Conservation (phyloP, 1,140 invertebrate genomes). For the Pantala flavescens region DNA sequence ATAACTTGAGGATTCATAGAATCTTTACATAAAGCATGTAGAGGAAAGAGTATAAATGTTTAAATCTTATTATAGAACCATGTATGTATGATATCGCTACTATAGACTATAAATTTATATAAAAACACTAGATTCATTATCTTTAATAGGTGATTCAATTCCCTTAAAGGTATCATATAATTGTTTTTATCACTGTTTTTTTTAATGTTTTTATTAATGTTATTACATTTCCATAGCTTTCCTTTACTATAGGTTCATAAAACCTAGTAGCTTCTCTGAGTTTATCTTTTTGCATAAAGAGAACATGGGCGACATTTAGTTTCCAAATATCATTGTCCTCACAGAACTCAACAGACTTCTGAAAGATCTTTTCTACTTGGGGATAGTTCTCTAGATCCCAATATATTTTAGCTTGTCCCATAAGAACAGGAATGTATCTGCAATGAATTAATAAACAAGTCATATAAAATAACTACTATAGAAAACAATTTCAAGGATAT, state of each 20-base stretch:
- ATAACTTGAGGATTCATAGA: no score
- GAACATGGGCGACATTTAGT: conserved; percentile 93
- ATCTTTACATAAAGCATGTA: no score
- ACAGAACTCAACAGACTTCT: conserved; percentile 96
- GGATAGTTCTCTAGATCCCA: conserved; percentile 96
- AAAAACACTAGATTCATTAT: no score
- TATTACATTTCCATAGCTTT: conserved; percentile 85
- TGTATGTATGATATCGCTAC: no score
- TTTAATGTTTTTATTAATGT: no score
- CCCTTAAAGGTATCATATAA: no score
- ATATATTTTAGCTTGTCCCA: conserved; percentile 98
- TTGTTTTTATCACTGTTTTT: no score
- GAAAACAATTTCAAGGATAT: conserved; percentile 12
- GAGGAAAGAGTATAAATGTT: no score
- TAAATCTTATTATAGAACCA: no score
- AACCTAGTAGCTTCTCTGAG: conserved; percentile 97
- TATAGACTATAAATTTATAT: no score
- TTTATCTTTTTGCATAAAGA: conserved; percentile 99
- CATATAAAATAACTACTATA: not conserved
- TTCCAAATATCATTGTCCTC: conserved; percentile 96
- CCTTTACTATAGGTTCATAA: conserved; percentile 97
- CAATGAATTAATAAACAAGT: conserved; percentile 19
- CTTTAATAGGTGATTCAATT: no score
- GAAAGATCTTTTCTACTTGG: conserved; percentile 89
- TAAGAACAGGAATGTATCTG: conserved; percentile 82